Base-by-base conservation (phyloP, 2,113 vertebrate genomes). In the Grantiella picta region DNA sequence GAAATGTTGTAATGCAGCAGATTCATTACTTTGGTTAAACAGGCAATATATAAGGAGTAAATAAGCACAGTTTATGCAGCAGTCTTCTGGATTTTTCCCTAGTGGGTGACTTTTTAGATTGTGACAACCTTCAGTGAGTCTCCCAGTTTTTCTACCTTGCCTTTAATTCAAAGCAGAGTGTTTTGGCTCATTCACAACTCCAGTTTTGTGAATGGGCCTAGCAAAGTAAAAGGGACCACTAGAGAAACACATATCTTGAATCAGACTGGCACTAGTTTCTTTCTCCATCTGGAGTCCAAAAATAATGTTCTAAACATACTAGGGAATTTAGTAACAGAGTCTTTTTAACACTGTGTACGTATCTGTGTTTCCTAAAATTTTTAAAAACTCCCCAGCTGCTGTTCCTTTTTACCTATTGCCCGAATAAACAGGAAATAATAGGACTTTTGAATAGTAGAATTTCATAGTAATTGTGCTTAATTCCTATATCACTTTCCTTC, bases 231-330 rank as follows among this genome's bases (percentile, higher is more conserved):
- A 84, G 38, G 50, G 49, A 42, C 33, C 44, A n/a, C 29, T 70
- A 15, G 8, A 73, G 50, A 81, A 94, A 33, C 56, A 23, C 0
- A 0, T 63, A 36, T 88, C 29, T 86, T 70, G 88, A 94, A 66
- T 92, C 90, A 83, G 42, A 70, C 45, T 93, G 84, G 53, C 79
- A 69, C 29, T 38, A 28, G 27, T 84, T 89, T 86, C 38, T 56
- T 82, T 56, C 50, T 75, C 86, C 88, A 90, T 94, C 85, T 93
- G 89, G 82, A 95, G 68, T 29, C 86, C 89, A 80, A 82, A 96
- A 95, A 86, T 82, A 89, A 49, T 60, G 45, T 89, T 79, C 60
- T 78, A 89, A 92, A 82, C 78, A 60, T 83, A 63, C 31, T 9
- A 57, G 63, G 15, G 63, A 82, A 86, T 73, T 76, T 49, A 80